phyloP scores from a whole-genome alignment of 2,797 vertebrate genomes.

The Sebastes oblongus region DNA sequence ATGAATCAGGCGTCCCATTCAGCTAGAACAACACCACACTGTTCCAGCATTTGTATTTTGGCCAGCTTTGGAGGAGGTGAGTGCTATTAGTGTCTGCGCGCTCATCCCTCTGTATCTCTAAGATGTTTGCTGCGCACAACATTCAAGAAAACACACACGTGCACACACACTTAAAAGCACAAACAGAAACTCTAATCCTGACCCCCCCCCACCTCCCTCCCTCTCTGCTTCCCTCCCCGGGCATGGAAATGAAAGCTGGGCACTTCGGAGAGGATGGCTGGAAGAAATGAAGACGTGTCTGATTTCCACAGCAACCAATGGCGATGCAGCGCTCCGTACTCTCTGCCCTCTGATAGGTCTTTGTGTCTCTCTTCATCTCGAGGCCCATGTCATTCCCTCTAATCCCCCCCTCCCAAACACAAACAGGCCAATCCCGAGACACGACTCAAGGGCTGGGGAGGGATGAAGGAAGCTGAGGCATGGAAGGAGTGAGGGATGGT shows the following conservation, averaged over 20 bases:
- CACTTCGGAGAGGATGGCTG: conserved; percentile 57
- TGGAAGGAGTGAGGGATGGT: conserved; percentile 54
- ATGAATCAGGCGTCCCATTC: conserved; percentile 47
- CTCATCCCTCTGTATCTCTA: conserved; percentile 58
- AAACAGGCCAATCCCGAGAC: conserved; percentile 74
- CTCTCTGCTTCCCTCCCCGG: conserved; percentile 49
- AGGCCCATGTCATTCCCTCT: conserved; percentile 67
- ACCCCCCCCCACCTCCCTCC: conserved; percentile 11
- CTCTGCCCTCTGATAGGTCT: conserved; percentile 74
- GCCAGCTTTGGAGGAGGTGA: conserved; percentile 65
- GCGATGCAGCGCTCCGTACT: conserved; percentile 32
- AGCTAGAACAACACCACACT: conserved; percentile 26
- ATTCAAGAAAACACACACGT: conserved; percentile 48
- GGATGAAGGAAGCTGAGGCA: conserved; percentile 56
- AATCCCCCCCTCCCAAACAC: conserved; percentile 71
- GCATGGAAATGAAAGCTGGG: conserved; percentile 70
- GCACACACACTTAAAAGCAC: conserved; percentile 43
- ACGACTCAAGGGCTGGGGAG: conserved; percentile 69
- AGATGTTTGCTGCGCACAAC: conserved; percentile 58
- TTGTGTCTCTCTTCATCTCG: conserved; percentile 67
- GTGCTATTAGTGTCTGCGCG: conserved; percentile 54
- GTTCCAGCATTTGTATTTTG: conserved; percentile 60
- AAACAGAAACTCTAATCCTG: conserved; percentile 71
- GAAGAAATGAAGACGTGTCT: conserved; percentile 79
- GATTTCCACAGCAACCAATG: conserved; percentile 76